Evolutionary conservation across 2,113 vertebrate genomes (phyloP).

Genomic region (Phalacrocorax carbo): DNA sequence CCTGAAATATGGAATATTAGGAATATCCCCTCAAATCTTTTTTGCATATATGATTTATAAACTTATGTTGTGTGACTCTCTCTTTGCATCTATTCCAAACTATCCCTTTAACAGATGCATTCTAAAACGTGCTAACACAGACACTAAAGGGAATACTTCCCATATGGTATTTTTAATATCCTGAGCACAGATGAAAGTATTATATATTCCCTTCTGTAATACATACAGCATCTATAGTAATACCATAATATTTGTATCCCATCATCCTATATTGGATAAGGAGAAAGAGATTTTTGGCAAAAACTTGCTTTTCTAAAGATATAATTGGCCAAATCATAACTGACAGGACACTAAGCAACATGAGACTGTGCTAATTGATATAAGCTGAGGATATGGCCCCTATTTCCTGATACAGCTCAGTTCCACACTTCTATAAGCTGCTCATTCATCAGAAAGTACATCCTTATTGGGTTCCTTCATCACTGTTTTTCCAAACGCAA

Average conservation of each 20-base stretch:
- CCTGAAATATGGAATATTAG: neutral
- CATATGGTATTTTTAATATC: neutral
- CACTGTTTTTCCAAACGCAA: neutral
- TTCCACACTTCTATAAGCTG: neutral
- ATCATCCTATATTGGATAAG: neutral
- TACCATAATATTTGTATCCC: neutral
- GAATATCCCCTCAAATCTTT: neutral
- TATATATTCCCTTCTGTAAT: neutral
- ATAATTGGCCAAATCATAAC: neutral
- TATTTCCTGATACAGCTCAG: neutral
- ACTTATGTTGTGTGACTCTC: neutral
- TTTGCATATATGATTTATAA: neutral
- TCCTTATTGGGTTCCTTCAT: neutral
- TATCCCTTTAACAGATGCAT: neutral
- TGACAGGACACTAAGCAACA: neutral
- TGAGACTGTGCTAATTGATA: neutral
- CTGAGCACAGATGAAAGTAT: neutral
- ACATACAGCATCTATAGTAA: neutral
- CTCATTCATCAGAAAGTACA: neutral
- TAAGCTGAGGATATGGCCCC: neutral
- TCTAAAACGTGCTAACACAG: neutral
- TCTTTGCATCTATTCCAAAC: neutral
- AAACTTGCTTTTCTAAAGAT: neutral
- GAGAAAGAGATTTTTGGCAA: neutral
- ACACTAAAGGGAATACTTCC: neutral